Conservation (phyloP, 2,113 vertebrate genomes). For the Pholis gunnellus region DNA sequence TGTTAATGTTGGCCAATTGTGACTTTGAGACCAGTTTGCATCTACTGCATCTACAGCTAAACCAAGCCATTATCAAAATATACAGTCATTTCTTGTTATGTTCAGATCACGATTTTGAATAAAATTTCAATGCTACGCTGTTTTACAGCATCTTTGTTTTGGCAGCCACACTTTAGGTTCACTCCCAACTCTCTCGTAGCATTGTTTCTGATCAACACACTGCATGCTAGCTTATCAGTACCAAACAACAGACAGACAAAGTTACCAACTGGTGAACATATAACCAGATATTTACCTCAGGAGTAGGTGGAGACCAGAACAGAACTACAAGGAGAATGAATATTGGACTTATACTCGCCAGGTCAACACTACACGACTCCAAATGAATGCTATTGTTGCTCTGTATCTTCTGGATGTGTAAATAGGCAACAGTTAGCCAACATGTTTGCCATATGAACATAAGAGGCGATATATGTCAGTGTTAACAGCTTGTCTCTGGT, state of each 20-base stretch:
- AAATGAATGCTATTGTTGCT: neutral
- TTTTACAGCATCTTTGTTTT: neutral
- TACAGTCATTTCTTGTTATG: neutral
- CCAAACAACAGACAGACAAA: too few species aligned
- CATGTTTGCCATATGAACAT: neutral
- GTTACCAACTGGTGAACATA: neutral
- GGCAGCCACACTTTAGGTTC: neutral
- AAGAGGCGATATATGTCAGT: neutral
- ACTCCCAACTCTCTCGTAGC: neutral
- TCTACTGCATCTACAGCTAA: too few species aligned
- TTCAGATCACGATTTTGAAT: neutral
- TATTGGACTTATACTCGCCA: too few species aligned
- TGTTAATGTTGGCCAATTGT: constrained; percentile 5
- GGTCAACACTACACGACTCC: neutral
- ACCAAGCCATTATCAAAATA: neutral
- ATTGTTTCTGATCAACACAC: neutral
- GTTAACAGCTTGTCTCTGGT: neutral
- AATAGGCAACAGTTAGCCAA: neutral
- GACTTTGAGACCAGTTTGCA: neutral
- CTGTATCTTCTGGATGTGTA: neutral
- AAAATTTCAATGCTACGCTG: neutral
- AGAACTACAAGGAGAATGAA: neutral
- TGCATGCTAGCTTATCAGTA: neutral
- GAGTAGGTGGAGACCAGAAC: neutral
- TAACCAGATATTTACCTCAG: neutral